These are phyloP conservation scores for Parotia lawesii DNA, from an alignment of 2,113 vertebrate genomes.

Conservation along the genomic window DNA sequence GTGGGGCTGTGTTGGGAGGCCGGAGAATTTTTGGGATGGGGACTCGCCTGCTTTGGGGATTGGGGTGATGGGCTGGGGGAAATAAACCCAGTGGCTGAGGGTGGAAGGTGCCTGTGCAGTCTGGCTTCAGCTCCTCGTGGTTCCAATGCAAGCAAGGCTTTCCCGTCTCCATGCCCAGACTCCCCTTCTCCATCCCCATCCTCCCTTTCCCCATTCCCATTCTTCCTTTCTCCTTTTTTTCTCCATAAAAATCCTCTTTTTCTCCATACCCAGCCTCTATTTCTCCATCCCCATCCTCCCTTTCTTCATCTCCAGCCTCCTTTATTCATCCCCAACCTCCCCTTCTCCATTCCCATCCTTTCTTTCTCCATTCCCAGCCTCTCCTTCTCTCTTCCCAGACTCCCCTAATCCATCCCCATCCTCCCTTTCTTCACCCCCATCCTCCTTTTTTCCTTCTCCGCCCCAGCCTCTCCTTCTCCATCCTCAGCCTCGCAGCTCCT, in stretches of 20 bases:
- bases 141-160: background rate
- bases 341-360: fast-evolving
- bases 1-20: background rate
- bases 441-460: no score
- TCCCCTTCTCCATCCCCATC: no score
- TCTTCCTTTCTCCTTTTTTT: fast-evolving
- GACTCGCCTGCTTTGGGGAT: fast-evolving
- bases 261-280: fast-evolving
- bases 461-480: background rate
- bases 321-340: no score
- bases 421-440: background rate
- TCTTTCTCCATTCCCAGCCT: fast-evolving
- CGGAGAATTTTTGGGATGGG: background rate
- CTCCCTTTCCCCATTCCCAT: fast-evolving
- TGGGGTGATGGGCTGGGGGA: background rate
- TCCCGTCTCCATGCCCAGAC: no score
- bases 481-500: background rate
- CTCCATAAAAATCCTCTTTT: fast-evolving
- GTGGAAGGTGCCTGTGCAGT: background rate
- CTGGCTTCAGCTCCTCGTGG: background rate
- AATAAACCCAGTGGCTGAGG: fast-evolving
- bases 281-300: background rate
- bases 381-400: fast-evolving
- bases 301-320: background rate
- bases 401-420: fast-evolving